Conservation (phyloP, 2,113 vertebrate genomes). For the Sylvietta virens region DNA sequence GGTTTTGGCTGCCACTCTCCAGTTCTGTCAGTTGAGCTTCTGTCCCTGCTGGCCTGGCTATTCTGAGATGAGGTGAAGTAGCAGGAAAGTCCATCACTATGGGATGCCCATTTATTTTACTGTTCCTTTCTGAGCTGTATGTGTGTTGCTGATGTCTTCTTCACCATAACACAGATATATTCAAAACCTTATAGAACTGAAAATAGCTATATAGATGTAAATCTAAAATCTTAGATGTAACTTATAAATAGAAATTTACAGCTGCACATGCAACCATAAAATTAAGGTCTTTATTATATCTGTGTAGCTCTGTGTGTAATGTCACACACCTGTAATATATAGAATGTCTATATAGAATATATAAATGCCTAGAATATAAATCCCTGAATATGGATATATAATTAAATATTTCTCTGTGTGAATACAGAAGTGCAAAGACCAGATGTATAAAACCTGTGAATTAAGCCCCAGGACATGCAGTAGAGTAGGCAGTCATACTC, state of each 20-base stretch:
- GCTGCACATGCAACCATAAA: not conserved
- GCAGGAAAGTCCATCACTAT: not conserved
- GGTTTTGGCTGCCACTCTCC: not conserved
- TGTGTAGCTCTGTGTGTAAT: not conserved
- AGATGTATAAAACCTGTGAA: not conserved
- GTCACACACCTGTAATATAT: not conserved
- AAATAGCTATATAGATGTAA: not conserved
- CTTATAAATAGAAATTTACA: not conserved
- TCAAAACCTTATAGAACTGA: not conserved
- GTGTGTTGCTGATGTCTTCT: not conserved
- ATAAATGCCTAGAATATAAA: not conserved
- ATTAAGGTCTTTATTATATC: not conserved
- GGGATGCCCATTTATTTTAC: not conserved
- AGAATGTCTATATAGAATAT: not conserved
- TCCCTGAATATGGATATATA: not conserved
- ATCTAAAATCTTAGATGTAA: not conserved
- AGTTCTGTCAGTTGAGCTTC: not conserved
- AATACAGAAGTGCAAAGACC: not conserved
- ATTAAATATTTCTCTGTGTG: not conserved
- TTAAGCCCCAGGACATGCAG: not conserved
- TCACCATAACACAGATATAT: not conserved
- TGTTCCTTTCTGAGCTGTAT: not conserved
- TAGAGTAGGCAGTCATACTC: not conserved
- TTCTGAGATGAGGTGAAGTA: not conserved
- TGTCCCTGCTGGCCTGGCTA: not conserved